These are phyloP conservation scores for Dendrolimus houi DNA, from an alignment of 2,888 invertebrate genomes.

Conservation along the genomic window DNA sequence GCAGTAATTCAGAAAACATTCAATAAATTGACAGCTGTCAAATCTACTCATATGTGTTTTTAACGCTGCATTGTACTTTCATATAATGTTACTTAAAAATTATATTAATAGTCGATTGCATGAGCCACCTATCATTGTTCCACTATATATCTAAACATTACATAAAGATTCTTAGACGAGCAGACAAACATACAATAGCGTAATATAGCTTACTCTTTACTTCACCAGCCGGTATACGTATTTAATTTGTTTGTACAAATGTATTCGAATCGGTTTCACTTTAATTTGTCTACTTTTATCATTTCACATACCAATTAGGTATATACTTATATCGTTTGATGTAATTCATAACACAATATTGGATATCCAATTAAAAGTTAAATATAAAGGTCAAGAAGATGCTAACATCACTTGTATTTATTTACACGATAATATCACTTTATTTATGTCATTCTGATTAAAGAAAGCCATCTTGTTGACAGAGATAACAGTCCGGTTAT, in stretches of 20 bases:
- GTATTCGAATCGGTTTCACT: not conserved
- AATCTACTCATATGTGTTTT: too few relatives aligned
- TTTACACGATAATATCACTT: constrained; percentile 24
- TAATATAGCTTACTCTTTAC: constrained; percentile 1
- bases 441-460: constrained; percentile 10
- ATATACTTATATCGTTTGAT: not conserved
- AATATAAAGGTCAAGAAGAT: constrained; percentile 11
- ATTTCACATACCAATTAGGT: constrained; percentile 1
- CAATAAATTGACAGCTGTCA: too few relatives aligned
- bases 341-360: not conserved
- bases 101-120: not conserved
- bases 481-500: not conserved
- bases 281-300: constrained; percentile 1
- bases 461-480: not conserved
- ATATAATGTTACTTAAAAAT: not conserved
- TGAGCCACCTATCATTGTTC: not conserved
- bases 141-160: not conserved
- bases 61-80: too few relatives aligned
- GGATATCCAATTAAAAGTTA: not conserved
- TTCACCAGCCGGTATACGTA: not conserved
- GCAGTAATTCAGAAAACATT: too few relatives aligned
- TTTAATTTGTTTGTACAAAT: not conserved
- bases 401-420: constrained; percentile 11
- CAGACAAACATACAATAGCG: constrained; percentile 12
- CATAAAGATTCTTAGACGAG: constrained; percentile 16